Base-by-base conservation (phyloP, 2,888 invertebrate genomes). In the Apamea epomidion region DNA sequence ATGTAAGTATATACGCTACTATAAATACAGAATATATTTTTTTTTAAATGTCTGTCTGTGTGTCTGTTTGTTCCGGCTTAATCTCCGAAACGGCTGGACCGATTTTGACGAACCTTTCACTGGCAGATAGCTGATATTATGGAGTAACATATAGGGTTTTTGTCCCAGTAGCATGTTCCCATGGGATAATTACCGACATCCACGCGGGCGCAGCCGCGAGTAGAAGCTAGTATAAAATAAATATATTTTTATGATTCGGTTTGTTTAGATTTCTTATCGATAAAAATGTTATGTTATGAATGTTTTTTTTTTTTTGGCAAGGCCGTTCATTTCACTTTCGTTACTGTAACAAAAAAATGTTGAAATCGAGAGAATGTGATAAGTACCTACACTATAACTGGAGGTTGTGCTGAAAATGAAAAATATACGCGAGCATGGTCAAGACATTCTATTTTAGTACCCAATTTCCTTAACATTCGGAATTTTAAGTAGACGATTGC, bases 281-380 rank as follows among this genome's bases (percentile, higher is more conserved):
- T 71, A 71, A 60, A 62, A 74, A 58, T 67, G 10, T 71, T 32
- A 25, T 25, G 45, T 54, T 60, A 68, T 42, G 16, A 45, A 58
- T 58, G 16, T 25, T 74, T 65, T 64, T 51, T 74, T 29, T 74
- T 65, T 64, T 68, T 37, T 48, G 51, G 29, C 87, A 89, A 81
- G 89, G 89, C 48, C 77, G 68, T 76, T 65, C 70, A 69, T 75
- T 86, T 86, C 76, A 64, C 64, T 64, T 81, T 76, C 32, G 67
- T 70, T 65, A 65, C 58, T 74, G 76, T 65, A 69, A 82, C 74
- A 73, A 71, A 75, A 65, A 62, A 75, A 88, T 88, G 64, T 76
- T 76, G 87, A 83, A 88, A 88, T 83, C 71, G 78, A 83, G 69
- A 58, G 54, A 86, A 76, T 87, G 67, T 74, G 78, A 75, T 83